Evolutionary conservation across 2,888 invertebrate genomes (phyloP), one percentile per base, ranked within the genome.

Genomic region (Drosophila suboccidentalis): DNA sequence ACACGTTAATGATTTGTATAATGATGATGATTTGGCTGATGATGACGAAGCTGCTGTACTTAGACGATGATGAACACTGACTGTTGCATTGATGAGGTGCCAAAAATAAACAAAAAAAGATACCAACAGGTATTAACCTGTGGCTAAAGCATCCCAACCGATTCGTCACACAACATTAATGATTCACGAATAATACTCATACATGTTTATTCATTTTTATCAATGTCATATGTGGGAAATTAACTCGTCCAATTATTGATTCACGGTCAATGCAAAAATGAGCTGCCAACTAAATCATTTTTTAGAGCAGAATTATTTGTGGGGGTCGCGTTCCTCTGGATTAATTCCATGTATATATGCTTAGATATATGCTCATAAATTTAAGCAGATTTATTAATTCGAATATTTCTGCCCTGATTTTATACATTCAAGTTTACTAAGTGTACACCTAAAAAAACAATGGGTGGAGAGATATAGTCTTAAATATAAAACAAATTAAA

Each of bases 111-210:
- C 6, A 50, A 2, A 10, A 54, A 54, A 13, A 26, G 34, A 57
- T 71, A 57, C 68, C 60, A 67, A 50, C 80, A 67, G 81, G 59
- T 38, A 38, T 55, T 72, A 78, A 70, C 38, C 38, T 38, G 38
- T 74, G 77, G 43, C 77, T 67, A 66, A 44, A 29, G 29, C 39
- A 50, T 26, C 59, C 22, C 49, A 54, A 64, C 66, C 69, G 69
- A 83, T 81, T 87, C 69, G 89, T 87, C 83, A 88, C 73, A 78
- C 58, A 50, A 67, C 65, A 75, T 83, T 70, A 78, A 68, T 78
- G 76, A 80, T 43, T 80, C 71, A 79, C 68, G 60, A 71, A 49
- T 39, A 46, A 68, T 55, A 50, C 10, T 58, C 50, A 22, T 17
- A n/a, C 26, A 5, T 26, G 26, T 26, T 5, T 19, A 13, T 19